A percentile compares a stretch with the other conserved stretches of the same genome.
phyloP scores from a whole-genome alignment of 1,140 invertebrate species.

The Triops longicaudatus region DNA sequence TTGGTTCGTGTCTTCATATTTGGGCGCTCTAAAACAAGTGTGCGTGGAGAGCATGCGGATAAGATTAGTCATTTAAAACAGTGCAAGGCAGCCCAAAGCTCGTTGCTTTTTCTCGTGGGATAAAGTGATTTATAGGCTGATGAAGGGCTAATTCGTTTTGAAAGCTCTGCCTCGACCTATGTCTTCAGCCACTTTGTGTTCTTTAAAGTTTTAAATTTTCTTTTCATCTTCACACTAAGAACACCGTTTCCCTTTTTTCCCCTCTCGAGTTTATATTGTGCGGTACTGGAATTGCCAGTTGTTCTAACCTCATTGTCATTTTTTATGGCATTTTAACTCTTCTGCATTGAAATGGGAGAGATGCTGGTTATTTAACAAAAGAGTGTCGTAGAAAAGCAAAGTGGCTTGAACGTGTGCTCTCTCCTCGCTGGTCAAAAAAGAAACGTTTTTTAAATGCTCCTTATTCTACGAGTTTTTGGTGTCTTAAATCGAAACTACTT shows the following conservation, averaged over 20 bases:
- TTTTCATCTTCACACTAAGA: neutral
- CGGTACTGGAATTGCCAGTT: neutral
- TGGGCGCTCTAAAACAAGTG: neutral
- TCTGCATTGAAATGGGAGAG: neutral
- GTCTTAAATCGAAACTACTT: conserved; percentile 1
- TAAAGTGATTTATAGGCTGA: neutral
- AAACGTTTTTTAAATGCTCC: neutral
- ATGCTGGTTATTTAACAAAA: neutral
- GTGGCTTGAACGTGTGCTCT: neutral
- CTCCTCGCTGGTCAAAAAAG: neutral
- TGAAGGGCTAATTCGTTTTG: neutral
- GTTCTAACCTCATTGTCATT: conserved; percentile 4
- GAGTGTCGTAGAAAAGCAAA: neutral
- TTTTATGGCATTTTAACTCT: neutral
- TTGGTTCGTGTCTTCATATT: neutral
- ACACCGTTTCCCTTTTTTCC: neutral
- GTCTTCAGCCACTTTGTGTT: neutral
- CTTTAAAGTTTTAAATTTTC: neutral
- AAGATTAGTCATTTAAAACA: neutral
- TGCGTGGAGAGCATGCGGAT: neutral
- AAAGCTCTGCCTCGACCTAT: neutral
- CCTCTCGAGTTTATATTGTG: neutral
- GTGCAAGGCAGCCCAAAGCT: neutral
- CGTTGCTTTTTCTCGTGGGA: neutral
- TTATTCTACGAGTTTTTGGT: conserved; percentile 12